Base-by-base conservation (phyloP, 2,888 invertebrate genomes). In the Cryptosula pallasiana region DNA sequence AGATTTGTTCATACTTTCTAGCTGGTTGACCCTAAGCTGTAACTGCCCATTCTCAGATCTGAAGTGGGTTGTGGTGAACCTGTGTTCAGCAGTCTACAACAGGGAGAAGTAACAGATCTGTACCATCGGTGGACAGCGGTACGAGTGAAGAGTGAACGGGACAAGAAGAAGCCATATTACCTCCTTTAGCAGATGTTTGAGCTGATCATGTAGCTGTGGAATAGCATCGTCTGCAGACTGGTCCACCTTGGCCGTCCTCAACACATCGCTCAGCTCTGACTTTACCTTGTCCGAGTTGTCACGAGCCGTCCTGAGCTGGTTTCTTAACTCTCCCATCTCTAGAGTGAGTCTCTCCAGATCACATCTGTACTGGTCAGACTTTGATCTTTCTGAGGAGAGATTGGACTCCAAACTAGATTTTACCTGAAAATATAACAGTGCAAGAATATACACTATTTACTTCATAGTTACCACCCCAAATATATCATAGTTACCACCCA, bases 21-120 rank as follows among this genome's bases (percentile, higher is more conserved):
- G 32, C 34, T 63, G 63, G 27, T 63, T 63, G 27, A 63, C 63
- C 32, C 63, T 27, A 27, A 63, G 63, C 63, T 63, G 63, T 34
- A 63, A n/a, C 34, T 63, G 63, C 2, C 63, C 27, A 32, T 63
- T 63, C 63, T 63, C 63, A 13, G 63, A 32, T 63, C 63, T 27
- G 32, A 63, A 63, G 34, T 63, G 63, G 2, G 63, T 63, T 13
- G 63, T 63, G 9, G 63, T 63, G 32, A 63, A 63, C 63, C 34
- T 63, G 32, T 63, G 32, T n/a, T 63, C 63, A 13, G 63, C 63
- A 9, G 20, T 63, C 63, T 63, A 32, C 27, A 63, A 63, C 2
- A 32, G 20, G n/a, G n/a, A n/a, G n/a, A n/a, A n/a, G n/a, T n/a
- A n/a, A n/a, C n/a, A n/a, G n/a, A n/a, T n/a, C n/a, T n/a, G n/a